Percentiles rank a stretch among this genome's conserved stretches.
These are phyloP conservation scores for Heliconius sara DNA, from an alignment of 2,888 invertebrate species.

Conservation along the genomic window DNA sequence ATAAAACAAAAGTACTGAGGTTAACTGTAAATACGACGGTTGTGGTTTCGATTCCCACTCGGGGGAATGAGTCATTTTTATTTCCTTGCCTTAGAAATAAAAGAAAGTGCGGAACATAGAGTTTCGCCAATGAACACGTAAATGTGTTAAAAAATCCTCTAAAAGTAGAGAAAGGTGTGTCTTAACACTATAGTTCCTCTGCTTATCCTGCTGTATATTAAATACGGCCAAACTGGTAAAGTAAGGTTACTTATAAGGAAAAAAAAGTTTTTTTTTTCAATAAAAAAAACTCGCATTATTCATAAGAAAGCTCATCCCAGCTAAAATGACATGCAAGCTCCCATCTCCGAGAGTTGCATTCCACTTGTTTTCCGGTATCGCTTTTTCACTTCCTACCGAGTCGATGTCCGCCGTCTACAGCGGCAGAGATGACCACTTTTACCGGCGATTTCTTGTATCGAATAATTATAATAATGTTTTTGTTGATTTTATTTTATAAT, in stretches of 20 bases:
- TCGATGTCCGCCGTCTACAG: constrained; percentile 29
- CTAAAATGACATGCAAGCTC: constrained; percentile 26
- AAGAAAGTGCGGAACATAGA: neutral
- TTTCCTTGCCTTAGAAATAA: neutral
- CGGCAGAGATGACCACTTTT: constrained; percentile 61
- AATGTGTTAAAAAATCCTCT: neutral
- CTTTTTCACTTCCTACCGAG: constrained; percentile 67
- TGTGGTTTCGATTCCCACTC: neutral
- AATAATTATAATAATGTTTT: neutral
- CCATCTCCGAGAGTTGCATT: constrained; percentile 34
- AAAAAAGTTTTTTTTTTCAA: neutral
- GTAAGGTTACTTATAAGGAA: neutral
- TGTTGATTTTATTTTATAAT: neutral
- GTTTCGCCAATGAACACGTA: neutral
- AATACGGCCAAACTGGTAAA: neutral
- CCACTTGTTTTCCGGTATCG: constrained; percentile 57
- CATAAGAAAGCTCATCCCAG: constrained; percentile 22
- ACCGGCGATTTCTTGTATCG: constrained; percentile 56
- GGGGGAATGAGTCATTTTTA: neutral
- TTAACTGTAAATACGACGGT: too few relatives aligned
- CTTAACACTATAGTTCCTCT: neutral
- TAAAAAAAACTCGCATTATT: constrained; percentile 11
- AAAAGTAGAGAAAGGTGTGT: neutral
- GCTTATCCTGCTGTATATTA: neutral
- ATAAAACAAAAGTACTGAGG: too few relatives aligned